phyloP scores from a whole-genome alignment of 2,797 vertebrate genomes.

The Micrastur ruficollis region DNA sequence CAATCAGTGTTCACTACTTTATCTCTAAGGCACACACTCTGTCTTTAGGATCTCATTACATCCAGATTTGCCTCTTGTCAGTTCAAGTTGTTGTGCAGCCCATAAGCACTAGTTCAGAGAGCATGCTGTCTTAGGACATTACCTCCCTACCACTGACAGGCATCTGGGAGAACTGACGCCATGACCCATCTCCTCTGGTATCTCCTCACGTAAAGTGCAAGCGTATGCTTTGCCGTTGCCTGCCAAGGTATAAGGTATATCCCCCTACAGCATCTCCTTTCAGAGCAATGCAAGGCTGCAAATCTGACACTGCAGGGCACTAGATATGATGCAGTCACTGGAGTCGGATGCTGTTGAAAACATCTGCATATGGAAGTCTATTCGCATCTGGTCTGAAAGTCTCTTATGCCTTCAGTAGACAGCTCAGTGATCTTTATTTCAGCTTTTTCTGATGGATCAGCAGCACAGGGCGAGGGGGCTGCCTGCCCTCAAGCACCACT shows the following conservation, averaged over 20 bases:
- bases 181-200: fast-evolving
- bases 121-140: not conserved
- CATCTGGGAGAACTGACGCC: not conserved
- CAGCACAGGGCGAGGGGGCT: not conserved
- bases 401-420: not conserved
- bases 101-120: fast-evolving
- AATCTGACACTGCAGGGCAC: not conserved
- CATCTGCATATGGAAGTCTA: not conserved
- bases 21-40: slow-evolving; percentile 62
- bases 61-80: not conserved
- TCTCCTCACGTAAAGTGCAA: not conserved
- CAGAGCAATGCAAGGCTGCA: not conserved
- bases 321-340: not conserved
- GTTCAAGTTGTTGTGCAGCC: not conserved
- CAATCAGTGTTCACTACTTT: slow-evolving; percentile 49
- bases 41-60: not conserved
- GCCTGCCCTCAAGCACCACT: not conserved
- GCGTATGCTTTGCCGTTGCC: not conserved
- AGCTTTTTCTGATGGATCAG: not conserved
- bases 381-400: not conserved
- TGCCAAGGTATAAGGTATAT: not conserved
- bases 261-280: not conserved
- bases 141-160: not conserved
- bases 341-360: not conserved
- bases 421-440: not conserved